These are phyloP conservation scores for Dynastes maya DNA, from an alignment of 2,888 invertebrate genomes.

Conservation along the genomic window DNA sequence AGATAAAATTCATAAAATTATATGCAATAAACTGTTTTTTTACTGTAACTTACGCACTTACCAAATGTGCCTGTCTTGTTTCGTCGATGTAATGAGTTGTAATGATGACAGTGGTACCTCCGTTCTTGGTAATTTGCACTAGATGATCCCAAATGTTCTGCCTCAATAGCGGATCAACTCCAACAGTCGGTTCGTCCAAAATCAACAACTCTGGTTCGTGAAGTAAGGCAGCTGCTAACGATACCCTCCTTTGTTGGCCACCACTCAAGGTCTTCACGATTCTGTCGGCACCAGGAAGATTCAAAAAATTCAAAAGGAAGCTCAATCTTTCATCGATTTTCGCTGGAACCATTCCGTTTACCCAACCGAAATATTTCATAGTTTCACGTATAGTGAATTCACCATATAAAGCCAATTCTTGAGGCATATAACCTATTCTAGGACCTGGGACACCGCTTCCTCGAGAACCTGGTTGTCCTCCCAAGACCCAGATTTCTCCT, in stretches of 20 bases:
- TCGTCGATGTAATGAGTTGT: slow-evolving; percentile 93
- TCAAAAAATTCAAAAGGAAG: slow-evolving; percentile 65
- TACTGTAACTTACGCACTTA: slow-evolving; percentile 69
- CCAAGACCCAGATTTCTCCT: slow-evolving; percentile 89
- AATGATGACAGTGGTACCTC: slow-evolving; percentile 86
- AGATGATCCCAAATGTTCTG: slow-evolving; percentile 91
- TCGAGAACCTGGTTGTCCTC: slow-evolving; percentile 83
- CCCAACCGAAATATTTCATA: slow-evolving; percentile 68
- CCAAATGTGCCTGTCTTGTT: slow-evolving; percentile 86
- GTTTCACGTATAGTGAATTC: slow-evolving; percentile 69
- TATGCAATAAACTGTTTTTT: no score
- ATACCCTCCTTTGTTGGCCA: slow-evolving; percentile 91
- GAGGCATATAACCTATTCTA: slow-evolving; percentile 81
- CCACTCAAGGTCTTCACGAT: slow-evolving; percentile 86
- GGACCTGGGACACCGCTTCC: slow-evolving; percentile 92
- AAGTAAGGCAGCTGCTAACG: slow-evolving; percentile 89
- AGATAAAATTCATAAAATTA: no score
- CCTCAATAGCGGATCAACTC: slow-evolving; percentile 90
- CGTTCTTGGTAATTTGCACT: slow-evolving; percentile 83
- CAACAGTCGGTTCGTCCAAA: slow-evolving; percentile 94
- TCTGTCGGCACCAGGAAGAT: slow-evolving; percentile 64
- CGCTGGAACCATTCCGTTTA: slow-evolving; percentile 64
- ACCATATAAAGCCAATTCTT: slow-evolving; percentile 68
- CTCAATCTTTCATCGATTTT: slow-evolving; percentile 65
- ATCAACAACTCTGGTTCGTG: slow-evolving; percentile 93